Evolutionary conservation across 2,797 vertebrate species (phyloP).

Genomic region (Vipera latastei): DNA sequence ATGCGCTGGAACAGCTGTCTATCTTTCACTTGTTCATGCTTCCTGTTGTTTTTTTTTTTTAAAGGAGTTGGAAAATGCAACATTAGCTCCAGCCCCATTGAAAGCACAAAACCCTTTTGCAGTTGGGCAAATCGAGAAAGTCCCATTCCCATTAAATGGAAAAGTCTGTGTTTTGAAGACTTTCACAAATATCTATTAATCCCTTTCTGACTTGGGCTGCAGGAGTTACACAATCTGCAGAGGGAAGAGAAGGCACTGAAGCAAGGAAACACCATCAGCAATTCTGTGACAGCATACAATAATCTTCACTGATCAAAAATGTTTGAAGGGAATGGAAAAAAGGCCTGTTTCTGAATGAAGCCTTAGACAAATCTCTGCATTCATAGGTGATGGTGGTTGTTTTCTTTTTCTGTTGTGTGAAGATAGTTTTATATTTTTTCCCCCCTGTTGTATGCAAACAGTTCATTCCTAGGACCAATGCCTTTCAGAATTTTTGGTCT

Average conservation of each 20-base stretch:
- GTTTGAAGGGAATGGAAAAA: conserved; percentile 5
- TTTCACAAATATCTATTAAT: conserved; percentile 16
- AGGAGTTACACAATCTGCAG: conserved; percentile 3
- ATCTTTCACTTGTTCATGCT: neutral
- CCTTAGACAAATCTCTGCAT: conserved; percentile 17
- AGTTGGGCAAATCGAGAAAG: neutral
- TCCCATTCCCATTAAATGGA: neutral
- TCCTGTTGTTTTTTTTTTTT: neutral
- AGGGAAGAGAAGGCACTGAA: conserved; percentile 4
- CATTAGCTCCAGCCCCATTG: neutral
- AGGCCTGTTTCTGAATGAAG: conserved; percentile 22
- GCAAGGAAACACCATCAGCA: conserved; percentile 4
- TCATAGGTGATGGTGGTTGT: neutral
- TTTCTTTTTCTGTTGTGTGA: neutral
- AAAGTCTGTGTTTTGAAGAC: neutral
- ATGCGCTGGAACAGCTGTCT: neutral
- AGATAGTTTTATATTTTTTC: neutral
- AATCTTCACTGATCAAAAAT: neutral
- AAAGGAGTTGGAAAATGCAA: neutral
- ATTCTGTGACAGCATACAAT: neutral
- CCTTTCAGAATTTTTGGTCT: neutral
- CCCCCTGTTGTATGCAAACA: neutral
- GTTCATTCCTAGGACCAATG: rapidly evolving
- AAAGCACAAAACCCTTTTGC: conserved; percentile 11
- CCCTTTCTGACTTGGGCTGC: neutral